Base-by-base conservation (phyloP, 92 coral and sea anemone genomes). In the Epizoanthus ramosus region DNA sequence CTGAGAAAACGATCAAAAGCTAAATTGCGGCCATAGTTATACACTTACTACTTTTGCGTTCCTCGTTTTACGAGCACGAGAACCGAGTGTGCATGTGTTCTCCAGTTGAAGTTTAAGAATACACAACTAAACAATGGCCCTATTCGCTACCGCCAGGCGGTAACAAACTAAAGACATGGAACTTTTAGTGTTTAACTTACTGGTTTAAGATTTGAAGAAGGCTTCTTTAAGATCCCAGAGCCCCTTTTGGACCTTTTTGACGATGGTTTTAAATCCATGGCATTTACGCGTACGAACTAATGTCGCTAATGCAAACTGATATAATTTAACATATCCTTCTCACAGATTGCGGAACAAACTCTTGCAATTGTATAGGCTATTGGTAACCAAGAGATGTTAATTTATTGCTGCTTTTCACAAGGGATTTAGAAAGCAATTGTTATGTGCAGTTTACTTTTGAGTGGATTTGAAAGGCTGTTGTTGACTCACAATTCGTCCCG, bases 341-440 rank as follows among this genome's bases (percentile, higher is more conserved):
- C 54, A 3, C 54, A 9, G 15, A 50, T 50, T 50, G 18, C 58
- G 4, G 22, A 70, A 70, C 58, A 45, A 70, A 70, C 75, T 70
- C 22, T 1, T 3, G 23, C 60, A 47, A 71, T 71, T 71, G 58
- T 71, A 57, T 71, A 1, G 37, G 76, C 43, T 41, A 45, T 31
- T 57, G 58, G 76, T 71, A 71, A 71, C 76, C 53, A 71, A 50
- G 76, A 71, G 61, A 71, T 71, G 35, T 50, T 71, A 71, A 71
- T 71, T 71, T 43, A 71, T 50, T 14, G 8, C 24, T 16, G 18
- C 76, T 71, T 71, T 71, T 31, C 59, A 71, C 76, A 43, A 43
- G 76, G 76, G 57, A 71, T 47, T 71, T 71, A 47, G 76, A 71
- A 71, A 71, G 60, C 76, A 71, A 71, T 71, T 71, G 76, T 71